Conservation (phyloP, 2,888 invertebrate genomes). For the Xanthorhoe spadicearia region DNA sequence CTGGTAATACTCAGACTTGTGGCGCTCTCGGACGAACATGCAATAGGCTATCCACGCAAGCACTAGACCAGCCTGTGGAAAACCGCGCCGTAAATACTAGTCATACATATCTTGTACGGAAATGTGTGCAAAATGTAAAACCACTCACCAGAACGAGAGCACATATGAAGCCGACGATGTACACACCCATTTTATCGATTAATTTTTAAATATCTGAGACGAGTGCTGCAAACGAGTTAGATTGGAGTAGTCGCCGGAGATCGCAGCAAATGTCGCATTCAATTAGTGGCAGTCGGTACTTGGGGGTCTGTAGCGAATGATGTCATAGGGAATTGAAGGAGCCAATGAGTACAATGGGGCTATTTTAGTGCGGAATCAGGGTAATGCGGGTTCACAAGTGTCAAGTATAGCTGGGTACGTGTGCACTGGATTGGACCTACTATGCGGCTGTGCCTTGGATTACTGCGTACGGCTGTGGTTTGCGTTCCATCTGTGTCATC, state of each 20-base stretch:
- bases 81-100: conserved; percentile 16
- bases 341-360: conserved; percentile 58
- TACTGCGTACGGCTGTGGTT: conserved; percentile 12
- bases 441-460: conserved; percentile 1
- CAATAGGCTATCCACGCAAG: conserved; percentile 74
- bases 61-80: conserved; percentile 67
- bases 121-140: conserved; percentile 24
- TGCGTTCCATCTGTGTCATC: conserved; percentile 18
- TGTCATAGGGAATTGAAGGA: conserved; percentile 70
- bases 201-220: conserved; percentile 50
- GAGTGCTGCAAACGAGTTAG: conserved; percentile 67
- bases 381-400: conserved; percentile 34
- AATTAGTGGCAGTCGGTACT: conserved; percentile 73
- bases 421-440: conserved; percentile 27
- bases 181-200: conserved; percentile 63
- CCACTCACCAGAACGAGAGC: conserved; percentile 74
- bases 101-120: background rate
- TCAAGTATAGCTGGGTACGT: conserved; percentile 40
- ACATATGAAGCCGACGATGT: conserved; percentile 69
- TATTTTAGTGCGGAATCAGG: conserved; percentile 46
- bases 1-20: conserved; percentile 68
- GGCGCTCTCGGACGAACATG: conserved; percentile 75
- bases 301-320: conserved; percentile 68
- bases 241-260: conserved; percentile 61
- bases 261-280: conserved; percentile 61